A percentile compares a stretch with the other conserved stretches of the same genome.
Evolutionary conservation across 2,797 vertebrate species (phyloP).

Genomic region (Hybognathus amarus): DNA sequence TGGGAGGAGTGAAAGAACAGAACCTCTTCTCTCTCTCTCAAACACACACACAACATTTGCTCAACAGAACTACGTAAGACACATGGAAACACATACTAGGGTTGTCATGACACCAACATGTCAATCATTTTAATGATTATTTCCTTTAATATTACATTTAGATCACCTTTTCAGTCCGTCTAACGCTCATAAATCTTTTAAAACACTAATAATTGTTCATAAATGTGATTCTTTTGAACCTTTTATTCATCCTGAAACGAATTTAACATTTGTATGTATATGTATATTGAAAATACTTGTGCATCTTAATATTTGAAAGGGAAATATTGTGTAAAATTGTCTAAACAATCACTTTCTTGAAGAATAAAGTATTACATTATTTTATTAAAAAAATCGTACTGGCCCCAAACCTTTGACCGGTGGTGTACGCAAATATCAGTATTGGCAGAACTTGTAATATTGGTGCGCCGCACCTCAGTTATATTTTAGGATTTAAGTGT

Average conservation of each 20-base stretch:
- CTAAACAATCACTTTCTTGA: not conserved
- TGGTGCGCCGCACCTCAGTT: not conserved
- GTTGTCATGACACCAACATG: not conserved
- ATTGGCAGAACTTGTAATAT: not conserved
- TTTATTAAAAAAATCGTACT: not conserved
- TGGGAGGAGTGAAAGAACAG: constrained; percentile 54
- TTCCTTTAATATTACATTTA: too few relatives aligned
- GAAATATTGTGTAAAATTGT: not conserved
- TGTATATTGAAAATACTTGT: too few relatives aligned
- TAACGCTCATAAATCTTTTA: too few relatives aligned
- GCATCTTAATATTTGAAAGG: too few relatives aligned
- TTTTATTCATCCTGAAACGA: too few relatives aligned
- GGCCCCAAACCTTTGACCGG: not conserved
- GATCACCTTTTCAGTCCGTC: too few relatives aligned
- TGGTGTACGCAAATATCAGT: not conserved
- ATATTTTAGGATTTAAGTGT: not conserved
- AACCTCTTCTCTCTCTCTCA: constrained; percentile 25
- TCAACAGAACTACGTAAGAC: constrained; percentile 8
- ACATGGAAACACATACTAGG: not conserved
- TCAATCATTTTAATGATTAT: not conserved
- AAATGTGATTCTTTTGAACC: too few relatives aligned
- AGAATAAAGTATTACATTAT: not conserved
- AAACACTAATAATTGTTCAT: too few relatives aligned
- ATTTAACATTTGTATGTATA: too few relatives aligned
- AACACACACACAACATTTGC: constrained; percentile 33